A percentile compares a stretch with the other conserved stretches of the same genome.
Conservation (phyloP, 2,888 invertebrate genomes). For the Campoplex capitator region DNA sequence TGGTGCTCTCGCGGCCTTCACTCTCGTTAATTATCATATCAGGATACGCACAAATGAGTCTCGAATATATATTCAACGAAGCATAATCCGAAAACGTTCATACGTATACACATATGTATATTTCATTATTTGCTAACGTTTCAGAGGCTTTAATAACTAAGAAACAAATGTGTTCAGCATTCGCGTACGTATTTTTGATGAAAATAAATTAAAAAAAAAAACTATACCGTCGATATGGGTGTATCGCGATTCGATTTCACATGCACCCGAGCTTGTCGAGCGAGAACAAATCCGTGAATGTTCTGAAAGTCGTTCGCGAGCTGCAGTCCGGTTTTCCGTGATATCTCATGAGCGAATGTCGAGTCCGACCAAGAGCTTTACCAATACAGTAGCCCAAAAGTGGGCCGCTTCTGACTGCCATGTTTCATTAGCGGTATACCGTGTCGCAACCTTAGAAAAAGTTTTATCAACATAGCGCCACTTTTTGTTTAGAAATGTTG, state of each 20-base stretch:
- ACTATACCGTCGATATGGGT: not conserved
- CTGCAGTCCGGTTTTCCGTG: slow-evolving; percentile 60
- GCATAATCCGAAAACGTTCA: not conserved
- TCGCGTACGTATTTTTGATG: not conserved
- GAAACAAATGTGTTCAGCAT: not conserved
- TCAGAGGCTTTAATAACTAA: not conserved
- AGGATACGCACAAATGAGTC: slow-evolving; percentile 50
- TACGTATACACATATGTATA: not conserved
- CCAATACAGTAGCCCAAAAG: slow-evolving; percentile 2
- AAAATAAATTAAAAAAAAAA: not conserved
- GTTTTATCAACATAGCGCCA: not conserved
- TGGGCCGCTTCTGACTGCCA: slow-evolving; percentile 16
- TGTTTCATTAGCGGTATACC: not conserved
- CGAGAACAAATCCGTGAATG: slow-evolving; percentile 47
- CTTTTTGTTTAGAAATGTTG: not conserved
- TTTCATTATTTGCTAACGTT: not conserved
- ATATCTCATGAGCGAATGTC: slow-evolving; percentile 18
- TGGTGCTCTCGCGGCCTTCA: slow-evolving; percentile 52
- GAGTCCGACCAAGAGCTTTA: not conserved
- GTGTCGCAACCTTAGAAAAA: not conserved
- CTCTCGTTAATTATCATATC: slow-evolving; percentile 67
- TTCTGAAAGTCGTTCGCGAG: slow-evolving; percentile 55
- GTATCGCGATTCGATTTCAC: slow-evolving; percentile 42
- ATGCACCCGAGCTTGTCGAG: slow-evolving; percentile 33
- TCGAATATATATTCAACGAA: slow-evolving; percentile 24